These are phyloP conservation scores for Gortyna flavago DNA, from an alignment of 2,888 invertebrate genomes.

Conservation along the genomic window DNA sequence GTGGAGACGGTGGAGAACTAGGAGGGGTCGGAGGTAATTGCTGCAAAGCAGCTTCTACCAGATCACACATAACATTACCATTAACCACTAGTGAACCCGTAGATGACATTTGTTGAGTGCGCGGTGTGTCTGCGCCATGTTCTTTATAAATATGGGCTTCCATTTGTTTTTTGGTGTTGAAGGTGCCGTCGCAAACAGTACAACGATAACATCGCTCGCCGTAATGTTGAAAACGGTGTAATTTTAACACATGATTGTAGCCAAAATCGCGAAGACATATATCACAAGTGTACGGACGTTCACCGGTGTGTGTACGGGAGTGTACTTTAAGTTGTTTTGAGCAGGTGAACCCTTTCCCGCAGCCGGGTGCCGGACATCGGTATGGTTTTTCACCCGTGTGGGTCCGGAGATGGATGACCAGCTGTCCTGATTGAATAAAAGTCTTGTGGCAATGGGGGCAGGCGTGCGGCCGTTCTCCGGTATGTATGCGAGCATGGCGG, in stretches of 20 bases:
- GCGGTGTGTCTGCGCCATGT: constrained; percentile 89
- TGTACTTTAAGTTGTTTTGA: constrained; percentile 97
- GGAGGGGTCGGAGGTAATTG: constrained; percentile 90
- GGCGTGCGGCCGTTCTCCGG: constrained; percentile 96
- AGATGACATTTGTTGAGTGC: constrained; percentile 78
- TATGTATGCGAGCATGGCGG: constrained; percentile 97
- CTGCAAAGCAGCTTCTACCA: constrained; percentile 86
- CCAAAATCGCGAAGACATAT: constrained; percentile 97
- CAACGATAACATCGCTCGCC: constrained; percentile 98
- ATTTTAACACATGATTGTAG: constrained; percentile 96
- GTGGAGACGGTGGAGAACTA: constrained; percentile 88
- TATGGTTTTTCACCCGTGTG: constrained; percentile 97
- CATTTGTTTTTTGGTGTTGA: constrained; percentile 97
- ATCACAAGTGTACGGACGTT: constrained; percentile 97
- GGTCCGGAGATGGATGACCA: constrained; percentile 97
- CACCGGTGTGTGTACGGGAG: constrained; percentile 97
- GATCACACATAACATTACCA: constrained; percentile 85
- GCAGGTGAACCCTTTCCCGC: constrained; percentile 97
- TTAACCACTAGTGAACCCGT: constrained; percentile 77
- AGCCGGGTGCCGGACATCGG: constrained; percentile 94
- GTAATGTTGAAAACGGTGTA: constrained; percentile 97
- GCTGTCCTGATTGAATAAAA: constrained; percentile 97
- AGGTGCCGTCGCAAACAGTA: constrained; percentile 97
- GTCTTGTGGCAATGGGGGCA: constrained; percentile 96
- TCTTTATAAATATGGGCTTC: constrained; percentile 94